Conservation (phyloP, 2,113 vertebrate species). For the Tachysurus vachellii region DNA sequence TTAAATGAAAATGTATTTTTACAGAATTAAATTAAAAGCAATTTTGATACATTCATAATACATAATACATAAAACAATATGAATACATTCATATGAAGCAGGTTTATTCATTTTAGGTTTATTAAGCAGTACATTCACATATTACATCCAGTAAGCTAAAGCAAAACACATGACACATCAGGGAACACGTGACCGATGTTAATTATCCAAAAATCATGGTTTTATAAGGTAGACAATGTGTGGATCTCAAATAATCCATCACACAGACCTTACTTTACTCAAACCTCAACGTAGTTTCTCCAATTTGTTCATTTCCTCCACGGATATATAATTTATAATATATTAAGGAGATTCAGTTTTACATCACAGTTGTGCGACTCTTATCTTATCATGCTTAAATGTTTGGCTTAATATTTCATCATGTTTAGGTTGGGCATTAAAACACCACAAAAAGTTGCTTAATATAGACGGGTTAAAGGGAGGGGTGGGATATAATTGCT, state of each 20-base stretch:
- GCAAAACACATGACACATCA: not conserved
- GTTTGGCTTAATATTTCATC: slow-evolving; percentile 12
- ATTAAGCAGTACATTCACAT: not conserved
- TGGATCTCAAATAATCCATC: not conserved
- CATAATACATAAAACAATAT: slow-evolving; percentile 3
- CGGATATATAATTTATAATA: not conserved
- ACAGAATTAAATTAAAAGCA: not conserved
- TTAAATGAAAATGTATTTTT: not conserved
- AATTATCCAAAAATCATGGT: too few relatives aligned
- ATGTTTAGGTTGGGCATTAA: slow-evolving; percentile 7
- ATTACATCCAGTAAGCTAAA: not conserved
- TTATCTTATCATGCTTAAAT: not conserved
- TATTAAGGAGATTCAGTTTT: not conserved
- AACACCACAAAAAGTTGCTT: not conserved
- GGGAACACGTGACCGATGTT: too few relatives aligned
- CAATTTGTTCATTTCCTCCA: not conserved
- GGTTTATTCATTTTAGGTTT: not conserved
- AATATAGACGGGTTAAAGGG: slow-evolving; percentile 18
- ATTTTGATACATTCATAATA: not conserved
- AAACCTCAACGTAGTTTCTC: not conserved
- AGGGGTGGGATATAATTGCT: slow-evolving; percentile 32
- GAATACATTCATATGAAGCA: not conserved
- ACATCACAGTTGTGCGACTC: not conserved
- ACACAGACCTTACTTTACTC: not conserved
- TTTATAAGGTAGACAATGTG: not conserved